phyloP scores from a whole-genome alignment of 2,888 invertebrate species.

The Chalcis sispes region DNA sequence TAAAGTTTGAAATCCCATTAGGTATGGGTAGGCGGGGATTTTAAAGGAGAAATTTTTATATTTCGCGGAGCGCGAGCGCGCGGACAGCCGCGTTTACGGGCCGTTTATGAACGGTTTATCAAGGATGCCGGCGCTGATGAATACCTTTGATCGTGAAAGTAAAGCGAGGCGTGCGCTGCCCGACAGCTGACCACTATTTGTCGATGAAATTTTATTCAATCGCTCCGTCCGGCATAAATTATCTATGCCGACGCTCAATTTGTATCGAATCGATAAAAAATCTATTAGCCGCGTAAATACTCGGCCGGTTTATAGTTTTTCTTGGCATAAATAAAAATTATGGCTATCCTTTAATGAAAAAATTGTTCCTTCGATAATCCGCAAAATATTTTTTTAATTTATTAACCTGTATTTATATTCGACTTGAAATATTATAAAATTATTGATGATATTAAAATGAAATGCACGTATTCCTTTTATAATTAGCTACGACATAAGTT shows the following conservation, averaged over 20 bases:
- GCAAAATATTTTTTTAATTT: background rate
- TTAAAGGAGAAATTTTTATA: constrained; percentile 16
- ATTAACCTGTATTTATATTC: background rate
- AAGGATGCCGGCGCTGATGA: constrained; percentile 48
- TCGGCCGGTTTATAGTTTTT: constrained; percentile 14
- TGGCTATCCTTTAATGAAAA: constrained; percentile 17
- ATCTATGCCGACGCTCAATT: constrained; percentile 41
- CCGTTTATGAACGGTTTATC: constrained; percentile 51
- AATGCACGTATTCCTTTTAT: background rate
- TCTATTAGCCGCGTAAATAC: constrained; percentile 33
- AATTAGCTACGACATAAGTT: background rate
- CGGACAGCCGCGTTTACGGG: constrained; percentile 19
- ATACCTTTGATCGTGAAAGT: constrained; percentile 52
- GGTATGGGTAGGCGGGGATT: constrained; percentile 48
- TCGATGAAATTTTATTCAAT: constrained; percentile 49
- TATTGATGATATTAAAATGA: constrained; percentile 5
- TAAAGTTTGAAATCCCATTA: constrained; percentile 51
- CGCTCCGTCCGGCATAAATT: constrained; percentile 37
- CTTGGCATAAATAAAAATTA: constrained; percentile 21
- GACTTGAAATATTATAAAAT: constrained; percentile 12
- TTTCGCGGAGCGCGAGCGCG: background rate
- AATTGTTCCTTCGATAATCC: constrained; percentile 13
- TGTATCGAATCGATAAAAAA: constrained; percentile 44
- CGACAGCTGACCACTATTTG: constrained; percentile 46
- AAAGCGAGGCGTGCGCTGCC: constrained; percentile 13